These are phyloP conservation scores for Sclerodermus sp. DNA, from an alignment of 2,888 invertebrate genomes.

Conservation along the genomic window DNA sequence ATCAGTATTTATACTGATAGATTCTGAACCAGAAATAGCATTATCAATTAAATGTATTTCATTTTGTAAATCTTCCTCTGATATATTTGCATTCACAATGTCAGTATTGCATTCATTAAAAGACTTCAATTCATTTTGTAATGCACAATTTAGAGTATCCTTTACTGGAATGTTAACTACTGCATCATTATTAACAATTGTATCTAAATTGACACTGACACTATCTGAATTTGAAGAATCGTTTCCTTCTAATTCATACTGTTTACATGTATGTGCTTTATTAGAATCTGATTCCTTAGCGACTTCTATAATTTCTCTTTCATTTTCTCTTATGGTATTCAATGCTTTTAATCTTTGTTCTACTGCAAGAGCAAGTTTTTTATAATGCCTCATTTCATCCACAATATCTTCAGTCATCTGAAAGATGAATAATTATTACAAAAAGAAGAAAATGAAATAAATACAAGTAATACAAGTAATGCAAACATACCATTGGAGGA, in stretches of 20 bases:
- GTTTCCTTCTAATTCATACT: constrained; percentile 3
- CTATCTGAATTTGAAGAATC: constrained; percentile 13
- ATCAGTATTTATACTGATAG: constrained; percentile 30
- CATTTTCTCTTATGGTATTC: neutral
- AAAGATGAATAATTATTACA: constrained; percentile 34
- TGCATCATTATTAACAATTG: constrained; percentile 1
- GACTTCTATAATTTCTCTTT: neutral
- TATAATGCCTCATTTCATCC: constrained; percentile 70
- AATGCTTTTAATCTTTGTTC: constrained; percentile 62
- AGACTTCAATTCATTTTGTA: too few species aligned
- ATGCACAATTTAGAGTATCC: too few species aligned
- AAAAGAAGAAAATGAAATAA: too few species aligned
- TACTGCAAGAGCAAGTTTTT: constrained; percentile 67
- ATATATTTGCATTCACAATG: too few species aligned
- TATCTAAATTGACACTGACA: constrained; percentile 13
- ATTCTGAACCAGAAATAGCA: constrained; percentile 25
- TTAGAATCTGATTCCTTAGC: neutral
- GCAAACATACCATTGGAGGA: constrained; percentile 71
- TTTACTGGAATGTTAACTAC: constrained; percentile 1
- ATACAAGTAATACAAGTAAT: neutral
- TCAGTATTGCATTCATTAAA: too few species aligned
- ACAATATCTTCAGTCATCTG: constrained; percentile 69
- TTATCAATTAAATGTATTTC: constrained; percentile 19
- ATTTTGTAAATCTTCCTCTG: constrained; percentile 5
- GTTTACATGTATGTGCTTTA: neutral